Evolutionary conservation across 2,113 vertebrate genomes (phyloP).

Genomic region (Ciconia boyciana): DNA sequence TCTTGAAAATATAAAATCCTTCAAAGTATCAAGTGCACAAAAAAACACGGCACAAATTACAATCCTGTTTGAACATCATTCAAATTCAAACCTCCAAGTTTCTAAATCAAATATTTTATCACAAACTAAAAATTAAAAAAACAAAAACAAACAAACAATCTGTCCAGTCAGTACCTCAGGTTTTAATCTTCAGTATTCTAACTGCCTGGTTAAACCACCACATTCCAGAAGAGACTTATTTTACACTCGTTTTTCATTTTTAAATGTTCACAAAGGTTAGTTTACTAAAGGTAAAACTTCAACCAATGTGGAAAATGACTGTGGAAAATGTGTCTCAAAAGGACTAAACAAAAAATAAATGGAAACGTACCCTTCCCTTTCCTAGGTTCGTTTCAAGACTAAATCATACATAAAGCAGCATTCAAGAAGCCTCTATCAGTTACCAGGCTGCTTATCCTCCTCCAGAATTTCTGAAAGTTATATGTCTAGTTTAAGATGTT

Average conservation of each 20-base stretch:
- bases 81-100: not conserved
- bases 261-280: not conserved
- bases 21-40: not conserved
- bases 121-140: not conserved
- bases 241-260: not conserved
- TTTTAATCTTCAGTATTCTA: not conserved
- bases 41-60: not conserved
- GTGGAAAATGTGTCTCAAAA: not conserved
- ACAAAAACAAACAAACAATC: not conserved
- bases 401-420: not conserved
- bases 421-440: not conserved
- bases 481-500: not conserved
- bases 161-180: not conserved
- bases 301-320: not conserved
- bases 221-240: not conserved
- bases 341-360: not conserved
- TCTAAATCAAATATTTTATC: not conserved
- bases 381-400: not conserved
- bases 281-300: not conserved
- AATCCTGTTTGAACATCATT: not conserved
- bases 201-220: not conserved
- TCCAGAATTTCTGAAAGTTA: slow-evolving; percentile 7
- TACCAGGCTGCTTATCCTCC: not conserved
- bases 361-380: not conserved
- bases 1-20: not conserved